Conservation (phyloP, 2,113 vertebrate species). For the Halcyon senegalensis region DNA sequence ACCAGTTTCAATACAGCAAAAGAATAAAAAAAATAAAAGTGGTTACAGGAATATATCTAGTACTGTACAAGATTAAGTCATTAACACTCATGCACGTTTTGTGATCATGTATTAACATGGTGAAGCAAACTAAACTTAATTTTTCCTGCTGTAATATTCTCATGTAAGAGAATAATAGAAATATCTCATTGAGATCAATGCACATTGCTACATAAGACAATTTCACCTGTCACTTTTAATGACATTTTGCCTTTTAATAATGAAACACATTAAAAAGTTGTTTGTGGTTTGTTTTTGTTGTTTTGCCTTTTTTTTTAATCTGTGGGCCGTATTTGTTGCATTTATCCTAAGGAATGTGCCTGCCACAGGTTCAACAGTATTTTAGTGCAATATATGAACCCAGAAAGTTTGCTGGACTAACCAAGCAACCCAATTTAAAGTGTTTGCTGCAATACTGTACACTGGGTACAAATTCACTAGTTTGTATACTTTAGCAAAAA, state of each 20-base stretch:
- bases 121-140: conserved; percentile 92
- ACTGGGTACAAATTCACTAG: conserved; percentile 73
- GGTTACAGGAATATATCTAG: conserved; percentile 91
- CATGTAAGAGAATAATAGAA: conserved; percentile 99
- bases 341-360: conserved; percentile 96
- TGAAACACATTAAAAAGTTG: conserved; percentile 88
- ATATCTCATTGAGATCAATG: conserved; percentile 99
- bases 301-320: conserved; percentile 51
- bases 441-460: conserved; percentile 83
- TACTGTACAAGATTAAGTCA: conserved; percentile 94
- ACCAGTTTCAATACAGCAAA: conserved; percentile 88
- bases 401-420: conserved; percentile 88
- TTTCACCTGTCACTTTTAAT: conserved; percentile 90
- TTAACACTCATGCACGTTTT: conserved; percentile 95
- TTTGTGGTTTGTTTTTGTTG: background rate
- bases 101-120: conserved; percentile 98
- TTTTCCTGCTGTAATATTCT: conserved; percentile 98
- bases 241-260: conserved; percentile 90
- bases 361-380: conserved; percentile 93
- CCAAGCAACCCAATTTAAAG: conserved; percentile 79
- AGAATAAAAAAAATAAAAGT: conserved; percentile 83
- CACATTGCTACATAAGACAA: conserved; percentile 99
- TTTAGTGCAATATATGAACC: conserved; percentile 98
- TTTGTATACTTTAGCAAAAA: conserved; percentile 72
- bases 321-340: conserved; percentile 90